Conservation (phyloP, 2,888 invertebrate species). For the Eilema depressum region DNA sequence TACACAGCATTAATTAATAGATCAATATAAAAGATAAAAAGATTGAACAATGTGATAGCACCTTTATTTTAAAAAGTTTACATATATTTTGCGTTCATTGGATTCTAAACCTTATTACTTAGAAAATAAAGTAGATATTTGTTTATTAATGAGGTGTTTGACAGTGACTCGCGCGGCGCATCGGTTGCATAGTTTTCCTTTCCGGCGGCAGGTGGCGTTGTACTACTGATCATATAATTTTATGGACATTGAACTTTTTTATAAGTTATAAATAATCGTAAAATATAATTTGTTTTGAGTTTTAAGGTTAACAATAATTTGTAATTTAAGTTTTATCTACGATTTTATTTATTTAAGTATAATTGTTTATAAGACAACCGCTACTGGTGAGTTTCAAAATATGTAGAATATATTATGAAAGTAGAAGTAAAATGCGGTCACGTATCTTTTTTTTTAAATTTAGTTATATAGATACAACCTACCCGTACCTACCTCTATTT, state of each 20-base stretch:
- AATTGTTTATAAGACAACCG: not conserved
- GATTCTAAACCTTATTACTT: conserved; percentile 1
- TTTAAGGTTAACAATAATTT: conserved; percentile 5
- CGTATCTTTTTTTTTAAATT: too few species aligned
- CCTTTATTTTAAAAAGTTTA: conserved; percentile 13
- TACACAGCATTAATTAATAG: conserved; percentile 51
- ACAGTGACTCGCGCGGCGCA: conserved; percentile 41
- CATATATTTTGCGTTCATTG: not conserved
- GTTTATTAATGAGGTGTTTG: conserved; percentile 20
- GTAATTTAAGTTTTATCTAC: conserved; percentile 31
- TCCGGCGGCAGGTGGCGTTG: conserved; percentile 72
- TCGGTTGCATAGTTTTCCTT: conserved; percentile 51
- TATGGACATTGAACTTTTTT: conserved; percentile 63
- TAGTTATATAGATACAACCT: too few species aligned
- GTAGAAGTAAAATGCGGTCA: too few species aligned
- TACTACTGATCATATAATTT: conserved; percentile 74
- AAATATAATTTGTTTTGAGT: conserved; percentile 42
- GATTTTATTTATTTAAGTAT: not conserved
- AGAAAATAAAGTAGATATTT: conserved; percentile 30
- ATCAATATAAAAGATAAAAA: conserved; percentile 46
- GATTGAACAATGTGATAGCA: conserved; percentile 42
- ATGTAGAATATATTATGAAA: too few species aligned
- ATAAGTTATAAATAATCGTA: conserved; percentile 65
- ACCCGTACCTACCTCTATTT: too few species aligned
- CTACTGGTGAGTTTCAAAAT: not conserved